Base-by-base conservation (phyloP, 2,888 invertebrate species). In the Aporophyla lueneburgensis region DNA sequence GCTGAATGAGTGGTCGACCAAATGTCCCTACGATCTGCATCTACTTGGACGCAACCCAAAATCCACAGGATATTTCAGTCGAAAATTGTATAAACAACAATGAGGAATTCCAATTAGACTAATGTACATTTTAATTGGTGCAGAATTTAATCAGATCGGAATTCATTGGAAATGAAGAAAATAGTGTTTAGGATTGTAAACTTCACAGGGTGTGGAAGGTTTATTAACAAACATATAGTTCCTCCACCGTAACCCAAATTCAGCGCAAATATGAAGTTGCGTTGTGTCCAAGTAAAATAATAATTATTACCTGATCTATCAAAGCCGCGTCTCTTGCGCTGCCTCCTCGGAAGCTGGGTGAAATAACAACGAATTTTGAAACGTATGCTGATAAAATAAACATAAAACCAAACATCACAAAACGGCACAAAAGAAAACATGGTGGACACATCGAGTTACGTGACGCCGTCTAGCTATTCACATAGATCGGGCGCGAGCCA, bases 261-360 rank as follows among this genome's bases (percentile, higher is more conserved):
- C 87, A 90, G 89, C 90, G 84, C 81, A 84, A 74, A 68, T 81
- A 73, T 66, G 87, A 89, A 88, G 89, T 94, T 92, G 93, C 89
- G 93, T 95, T 93, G 95, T 89, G 95, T 93, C 96, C 96, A 95
- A 95, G 95, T 93, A 92, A 83, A 89, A 92, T 89, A 89, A 83
- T 91, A 81, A 91, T 91, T 94, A 95, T 97, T 97, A 97, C 97
- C 97, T 97, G 95, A 90, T 95, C 96, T 96, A 97, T 97, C 95
- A 97, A 96, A 97, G 97, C 96, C 96, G 95, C 94, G 97, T 97
- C 96, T 97, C 97, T 96, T 96, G 96, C 88, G 96, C 96, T 95
- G 96, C 96, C 93, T 96, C 97, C 96, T 96, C 96, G 96, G 95
- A 95, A 96, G 96, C 97, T 97, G 97, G 96, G 94, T 96, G 96